A percentile compares a stretch with the other conserved stretches of the same genome.
Conservation (phyloP, 2,888 invertebrate genomes). For the Drosophila melanosoma region DNA sequence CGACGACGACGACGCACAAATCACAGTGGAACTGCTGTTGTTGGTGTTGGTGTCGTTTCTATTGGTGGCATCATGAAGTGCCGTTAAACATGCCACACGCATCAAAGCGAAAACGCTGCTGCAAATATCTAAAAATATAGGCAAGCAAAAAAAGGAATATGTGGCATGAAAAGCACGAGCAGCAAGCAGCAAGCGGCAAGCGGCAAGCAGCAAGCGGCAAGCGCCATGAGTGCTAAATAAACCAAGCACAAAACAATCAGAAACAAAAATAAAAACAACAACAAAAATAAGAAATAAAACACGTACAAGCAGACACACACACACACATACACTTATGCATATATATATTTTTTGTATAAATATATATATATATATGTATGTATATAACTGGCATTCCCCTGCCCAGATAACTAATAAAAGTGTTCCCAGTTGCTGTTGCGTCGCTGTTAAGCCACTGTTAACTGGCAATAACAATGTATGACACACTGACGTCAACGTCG, state of each 20-base stretch:
- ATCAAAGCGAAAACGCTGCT: constrained; percentile 65
- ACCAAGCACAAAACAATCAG: constrained; percentile 30
- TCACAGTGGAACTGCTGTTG: constrained; percentile 31
- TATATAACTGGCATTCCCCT: background rate
- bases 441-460: constrained; percentile 47
- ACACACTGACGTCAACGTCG: constrained; percentile 29
- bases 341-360: too few species aligned
- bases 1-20: constrained; percentile 40
- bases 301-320: constrained; percentile 4
- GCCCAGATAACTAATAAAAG: constrained; percentile 18
- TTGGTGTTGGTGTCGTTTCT: constrained; percentile 17
- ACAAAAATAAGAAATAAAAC: constrained; percentile 19
- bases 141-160: constrained; percentile 27
- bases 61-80: constrained; percentile 55
- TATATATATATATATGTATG: background rate
- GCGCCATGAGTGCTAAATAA: constrained; percentile 47
- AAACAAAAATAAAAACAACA: constrained; percentile 6
- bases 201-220: background rate
- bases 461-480: constrained; percentile 12
- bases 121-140: constrained; percentile 43
- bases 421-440: constrained; percentile 59
- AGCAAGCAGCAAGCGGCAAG: constrained; percentile 31
- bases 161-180: constrained; percentile 56
- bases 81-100: constrained; percentile 71
- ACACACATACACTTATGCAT: background rate